Evolutionary conservation across 2,888 invertebrate genomes (phyloP), one percentile per base, ranked within the genome.

Genomic region (Corbicula japonica): DNA sequence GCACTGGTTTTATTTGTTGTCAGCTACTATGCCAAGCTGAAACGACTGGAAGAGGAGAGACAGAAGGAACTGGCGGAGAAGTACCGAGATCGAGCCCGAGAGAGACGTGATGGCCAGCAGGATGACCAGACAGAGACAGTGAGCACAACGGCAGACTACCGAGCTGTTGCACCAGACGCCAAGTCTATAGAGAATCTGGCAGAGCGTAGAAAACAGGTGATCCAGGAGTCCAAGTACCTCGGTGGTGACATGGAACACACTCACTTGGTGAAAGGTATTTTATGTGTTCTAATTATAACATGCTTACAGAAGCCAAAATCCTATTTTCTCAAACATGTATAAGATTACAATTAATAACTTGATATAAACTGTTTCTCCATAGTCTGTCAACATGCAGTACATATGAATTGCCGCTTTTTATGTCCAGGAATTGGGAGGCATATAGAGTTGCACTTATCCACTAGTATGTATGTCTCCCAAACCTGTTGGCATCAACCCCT

Each of bases 221-320:
- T 99, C 92, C 95, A 97, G 95, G 99, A 99, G 94, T 99, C 99
- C 0, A 99, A 99, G 94, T 99, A 98, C 94, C 97, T 99, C 95
- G 99, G 99, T 93, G 99, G 99, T 95, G 99, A 99, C 94, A 99
- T 99, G 97, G 99, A 99, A 91, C 99, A 99, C 91, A 99, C 99
- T 92, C 99, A 99, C 94, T 98, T 99, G 95, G 99, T 99, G 88
- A 99, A 99, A 94, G 99, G 83, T 83, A 70, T 12, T 8, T 10
- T 56, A 2, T 15, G 21, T 34, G 18, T 18, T 28, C n/a, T n/a
- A n/a, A n/a, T n/a, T n/a, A n/a, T n/a, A n/a, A n/a, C n/a, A n/a
- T n/a, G n/a, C n/a, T n/a, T n/a, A n/a, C n/a, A n/a, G n/a, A n/a
- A n/a, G n/a, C n/a, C n/a, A n/a, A n/a, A n/a, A n/a, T n/a, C n/a